Percentiles rank a stretch among this genome's conserved stretches.
Conservation (phyloP, 1,140 invertebrate genomes). For the Helicoverpa zea region DNA sequence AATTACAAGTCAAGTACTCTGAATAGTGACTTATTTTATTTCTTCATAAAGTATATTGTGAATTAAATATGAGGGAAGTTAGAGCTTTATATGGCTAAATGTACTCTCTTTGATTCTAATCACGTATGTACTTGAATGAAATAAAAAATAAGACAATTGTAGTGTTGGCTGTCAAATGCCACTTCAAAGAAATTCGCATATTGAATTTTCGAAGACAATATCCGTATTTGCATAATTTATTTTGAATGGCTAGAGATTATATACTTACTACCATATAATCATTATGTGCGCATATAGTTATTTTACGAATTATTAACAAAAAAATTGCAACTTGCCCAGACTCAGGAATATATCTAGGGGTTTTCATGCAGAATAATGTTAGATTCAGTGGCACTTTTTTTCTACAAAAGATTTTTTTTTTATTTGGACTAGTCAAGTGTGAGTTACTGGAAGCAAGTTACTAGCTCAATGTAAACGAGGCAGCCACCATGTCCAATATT, state of each 20-base stretch:
- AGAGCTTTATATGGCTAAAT: neutral
- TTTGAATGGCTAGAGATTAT: too few relatives aligned
- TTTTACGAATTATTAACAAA: too few relatives aligned
- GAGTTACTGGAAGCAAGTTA: conserved; percentile 7
- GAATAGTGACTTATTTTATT: neutral
- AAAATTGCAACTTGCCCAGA: too few relatives aligned
- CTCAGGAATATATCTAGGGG: too few relatives aligned
- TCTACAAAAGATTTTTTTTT: too few relatives aligned
- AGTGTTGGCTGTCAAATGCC: neutral
- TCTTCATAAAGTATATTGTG: neutral
- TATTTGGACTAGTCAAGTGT: neutral
- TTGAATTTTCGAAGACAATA: neutral
- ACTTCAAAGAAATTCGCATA: neutral
- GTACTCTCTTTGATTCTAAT: neutral
- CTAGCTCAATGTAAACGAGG: conserved; percentile 31
- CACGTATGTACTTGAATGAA: neutral
- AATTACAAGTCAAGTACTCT: conserved; percentile 8
- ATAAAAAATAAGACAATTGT: neutral
- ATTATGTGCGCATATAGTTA: too few relatives aligned
- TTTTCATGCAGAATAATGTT: too few relatives aligned
- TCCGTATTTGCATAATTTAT: too few relatives aligned
- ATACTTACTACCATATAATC: too few relatives aligned
- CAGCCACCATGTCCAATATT: conserved; percentile 56
- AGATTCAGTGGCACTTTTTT: too few relatives aligned
- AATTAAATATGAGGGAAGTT: neutral